A percentile compares a stretch with the other conserved stretches of the same genome.
phyloP scores from a whole-genome alignment of 2,797 vertebrate species.

The Acrocephalus scirpaceus region DNA sequence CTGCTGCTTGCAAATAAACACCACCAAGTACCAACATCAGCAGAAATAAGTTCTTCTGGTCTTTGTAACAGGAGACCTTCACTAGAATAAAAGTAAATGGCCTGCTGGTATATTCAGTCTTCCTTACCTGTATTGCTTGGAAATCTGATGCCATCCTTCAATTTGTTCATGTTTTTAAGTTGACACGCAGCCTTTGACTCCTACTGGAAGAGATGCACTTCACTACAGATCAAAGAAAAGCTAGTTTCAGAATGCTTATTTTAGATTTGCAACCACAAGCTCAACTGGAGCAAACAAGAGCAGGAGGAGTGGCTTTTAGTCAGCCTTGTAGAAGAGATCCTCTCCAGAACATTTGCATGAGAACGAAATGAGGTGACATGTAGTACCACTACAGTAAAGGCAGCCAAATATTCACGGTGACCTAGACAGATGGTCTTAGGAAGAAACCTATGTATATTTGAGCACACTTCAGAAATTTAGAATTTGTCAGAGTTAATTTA shows the following conservation, averaged over 20 bases:
- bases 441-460: background rate
- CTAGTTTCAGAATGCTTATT: background rate
- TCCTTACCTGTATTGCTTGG: background rate
- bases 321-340: background rate
- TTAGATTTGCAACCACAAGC: background rate
- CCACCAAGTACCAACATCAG: background rate
- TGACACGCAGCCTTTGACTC: background rate
- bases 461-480: background rate
- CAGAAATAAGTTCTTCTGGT: background rate
- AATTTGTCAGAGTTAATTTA: background rate
- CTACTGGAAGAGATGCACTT: background rate
- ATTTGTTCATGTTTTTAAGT: background rate
- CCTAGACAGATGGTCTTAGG: background rate
- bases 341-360: background rate
- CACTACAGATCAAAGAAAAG: background rate
- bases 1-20: background rate
- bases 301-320: background rate
- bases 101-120: background rate
- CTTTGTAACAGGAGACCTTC: background rate
- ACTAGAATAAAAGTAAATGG: background rate
- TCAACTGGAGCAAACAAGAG: background rate
- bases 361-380: rapidly evolving
- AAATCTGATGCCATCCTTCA: background rate
- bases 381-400: background rate
- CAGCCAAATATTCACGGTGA: rapidly evolving